Base-by-base conservation (phyloP, 1,140 invertebrate species). In the Rhagoletis zephyria region DNA sequence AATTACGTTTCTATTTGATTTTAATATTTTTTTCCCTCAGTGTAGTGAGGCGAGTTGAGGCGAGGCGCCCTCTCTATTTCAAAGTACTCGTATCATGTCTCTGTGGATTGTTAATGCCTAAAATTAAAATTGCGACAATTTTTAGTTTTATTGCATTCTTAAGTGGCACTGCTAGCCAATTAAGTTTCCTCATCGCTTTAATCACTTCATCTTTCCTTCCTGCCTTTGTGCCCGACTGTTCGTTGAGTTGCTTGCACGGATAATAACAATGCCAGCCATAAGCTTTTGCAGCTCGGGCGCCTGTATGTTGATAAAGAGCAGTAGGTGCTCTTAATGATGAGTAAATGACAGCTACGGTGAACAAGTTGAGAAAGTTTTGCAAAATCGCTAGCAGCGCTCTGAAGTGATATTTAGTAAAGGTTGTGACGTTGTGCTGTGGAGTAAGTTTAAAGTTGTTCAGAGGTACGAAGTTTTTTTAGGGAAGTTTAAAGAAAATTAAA, bases 101-200 rank as follows among this genome's bases (percentile, higher is more conserved):
- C 16, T 14, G 16, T 81, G 48, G 48, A 81, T 56, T 81, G 48
- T 48, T 59, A 81, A 81, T 81, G 51, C 42, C 74, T 81, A 10
- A 81, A 56, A 81, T 59, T 59, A 81, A 81, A 81, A 81, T 81
- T 56, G 74, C 45, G 74, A 81, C 74, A 81, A 81, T 81, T 56
- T 59, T 81, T 81, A 51, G 48, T 81, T 81, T 81, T 81, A 81
- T 81, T 81, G 42, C 48, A 9, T 19, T 59, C 56, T 81, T 81
- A 81, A 81, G 74, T 81, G 74, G 74, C 74, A 56, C 74, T 56
- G 74, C 42, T 48, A 81, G 74, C 74, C 74, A 81, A 81, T 81
- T 81, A 74, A 81, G 74, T 56, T 81, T 51, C 74, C 48, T 51
- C 51, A 56, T 48, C 3, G 74, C 74, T 59, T 81, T 81, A 81